These are phyloP conservation scores for Oreochromis spilurus DNA, from an alignment of 2,113 vertebrate genomes.

Conservation along the genomic window DNA sequence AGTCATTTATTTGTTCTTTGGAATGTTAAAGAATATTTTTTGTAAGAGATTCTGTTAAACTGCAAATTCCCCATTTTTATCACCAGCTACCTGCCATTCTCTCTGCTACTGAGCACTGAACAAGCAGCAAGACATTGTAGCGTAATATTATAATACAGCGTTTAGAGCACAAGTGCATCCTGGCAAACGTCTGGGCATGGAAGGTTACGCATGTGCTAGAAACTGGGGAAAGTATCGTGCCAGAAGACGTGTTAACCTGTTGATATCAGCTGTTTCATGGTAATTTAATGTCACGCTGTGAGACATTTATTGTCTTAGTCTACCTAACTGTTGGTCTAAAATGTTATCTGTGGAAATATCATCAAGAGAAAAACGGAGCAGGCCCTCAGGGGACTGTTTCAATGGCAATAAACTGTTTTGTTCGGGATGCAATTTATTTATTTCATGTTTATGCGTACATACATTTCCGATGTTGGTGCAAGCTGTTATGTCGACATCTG, in stretches of 20 bases:
- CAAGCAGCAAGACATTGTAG: not conserved
- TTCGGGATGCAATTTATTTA: not conserved
- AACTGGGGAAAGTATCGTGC: not conserved
- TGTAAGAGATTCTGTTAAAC: not conserved
- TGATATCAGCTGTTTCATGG: conserved; percentile 1
- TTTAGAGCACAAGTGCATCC: not conserved
- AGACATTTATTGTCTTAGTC: not conserved
- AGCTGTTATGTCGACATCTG: conserved; percentile 7
- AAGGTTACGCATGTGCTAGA: not conserved
- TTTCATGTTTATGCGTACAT: not conserved
- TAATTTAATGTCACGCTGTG: not conserved
- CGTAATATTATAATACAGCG: not conserved
- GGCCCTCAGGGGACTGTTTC: not conserved
- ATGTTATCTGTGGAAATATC: not conserved
- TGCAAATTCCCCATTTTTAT: not conserved
- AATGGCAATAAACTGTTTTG: not conserved
- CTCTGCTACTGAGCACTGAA: not conserved
- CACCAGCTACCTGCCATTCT: rapidly evolving
- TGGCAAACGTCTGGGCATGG: not conserved
- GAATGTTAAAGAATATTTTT: not conserved
- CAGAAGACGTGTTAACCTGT: not conserved
- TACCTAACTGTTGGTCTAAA: not conserved
- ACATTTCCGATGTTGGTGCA: not conserved
- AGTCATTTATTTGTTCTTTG: not conserved
- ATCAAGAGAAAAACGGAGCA: not conserved